Evolutionary conservation across 2,797 vertebrate species (phyloP), one percentile per base, ranked within the genome.

Genomic region (Chrysocyon brachyurus): DNA sequence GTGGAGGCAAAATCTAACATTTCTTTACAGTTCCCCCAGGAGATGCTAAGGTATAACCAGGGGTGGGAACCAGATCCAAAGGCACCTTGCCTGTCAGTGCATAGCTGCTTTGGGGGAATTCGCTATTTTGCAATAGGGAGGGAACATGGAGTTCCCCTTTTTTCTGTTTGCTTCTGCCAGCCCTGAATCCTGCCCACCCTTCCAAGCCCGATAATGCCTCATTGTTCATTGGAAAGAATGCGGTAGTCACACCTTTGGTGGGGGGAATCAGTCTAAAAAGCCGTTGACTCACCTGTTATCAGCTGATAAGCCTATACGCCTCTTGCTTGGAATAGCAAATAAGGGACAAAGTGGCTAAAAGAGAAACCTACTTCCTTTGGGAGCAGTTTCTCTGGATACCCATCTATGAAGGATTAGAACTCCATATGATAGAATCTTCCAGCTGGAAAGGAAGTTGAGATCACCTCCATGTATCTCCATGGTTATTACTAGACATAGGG

Each of bases 241-340:
- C 95, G 93, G 81, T 93, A 96, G 97, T 97, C 70, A 26, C 97
- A 98, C 98, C 98, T 98, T 95, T 88, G 96, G 94, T 82, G 78
- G 94, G 97, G 98, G 96, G 97, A 97, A 97, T 98, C 90, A 96
- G 95, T 92, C 97, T 97, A 88, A 92, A 98, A 98, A 98, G 77
- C 92, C 33, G 0, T 36, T 63, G 93, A 91, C 97, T 98, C 96
- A 93, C 90, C 91, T 78, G 83, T 98, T 98, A 98, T 98, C 97
- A 90, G 73, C 77, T 94, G 98, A 98, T 99, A 98, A 99, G 96
- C 93, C 87, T 88, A 94, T 96, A 92, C 94, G 97, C 93, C 96
- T 91, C 66, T 94, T 92, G 92, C 93, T 89, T 82, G 95, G 93
- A 97, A 91, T 96, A 97, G 97, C 93, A 98, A 98, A 97, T 97